Evolutionary conservation across 2,797 vertebrate species (phyloP).

Genomic region (Poeciliopsis turneri): DNA sequence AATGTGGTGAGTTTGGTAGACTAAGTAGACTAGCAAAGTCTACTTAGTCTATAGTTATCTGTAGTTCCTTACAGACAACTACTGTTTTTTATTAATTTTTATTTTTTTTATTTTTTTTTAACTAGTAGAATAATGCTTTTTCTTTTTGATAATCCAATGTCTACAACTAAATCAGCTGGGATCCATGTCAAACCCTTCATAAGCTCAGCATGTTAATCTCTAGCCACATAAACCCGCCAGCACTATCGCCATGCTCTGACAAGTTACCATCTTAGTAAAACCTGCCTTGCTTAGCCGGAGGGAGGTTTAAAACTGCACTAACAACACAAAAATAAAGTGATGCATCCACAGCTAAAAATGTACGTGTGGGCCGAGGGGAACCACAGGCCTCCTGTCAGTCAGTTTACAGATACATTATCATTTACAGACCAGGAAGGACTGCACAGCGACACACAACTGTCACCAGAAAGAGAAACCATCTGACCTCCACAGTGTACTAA

Average conservation of each 20-base stretch:
- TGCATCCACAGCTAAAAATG: conserved; percentile 17
- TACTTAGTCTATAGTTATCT: too few relatives aligned
- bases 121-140: background rate
- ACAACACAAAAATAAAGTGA: background rate
- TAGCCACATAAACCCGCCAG: background rate
- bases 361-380: conserved; percentile 47
- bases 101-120: background rate
- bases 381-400: conserved; percentile 16
- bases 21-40: too few relatives aligned
- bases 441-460: conserved; percentile 6
- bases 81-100: background rate
- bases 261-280: conserved; percentile 3
- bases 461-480: conserved; percentile 22
- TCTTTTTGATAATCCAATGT: background rate
- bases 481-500: background rate
- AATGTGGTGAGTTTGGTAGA: background rate
- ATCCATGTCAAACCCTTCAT: background rate
- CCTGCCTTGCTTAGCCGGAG: background rate
- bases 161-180: background rate
- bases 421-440: conserved; percentile 19
- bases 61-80: too few relatives aligned
- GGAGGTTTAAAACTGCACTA: background rate
- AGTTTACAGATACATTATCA: conserved; percentile 44
- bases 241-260: background rate
- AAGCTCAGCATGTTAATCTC: background rate